Evolutionary conservation across 2,888 invertebrate species (phyloP).

Genomic region (Epiblema foenella): DNA sequence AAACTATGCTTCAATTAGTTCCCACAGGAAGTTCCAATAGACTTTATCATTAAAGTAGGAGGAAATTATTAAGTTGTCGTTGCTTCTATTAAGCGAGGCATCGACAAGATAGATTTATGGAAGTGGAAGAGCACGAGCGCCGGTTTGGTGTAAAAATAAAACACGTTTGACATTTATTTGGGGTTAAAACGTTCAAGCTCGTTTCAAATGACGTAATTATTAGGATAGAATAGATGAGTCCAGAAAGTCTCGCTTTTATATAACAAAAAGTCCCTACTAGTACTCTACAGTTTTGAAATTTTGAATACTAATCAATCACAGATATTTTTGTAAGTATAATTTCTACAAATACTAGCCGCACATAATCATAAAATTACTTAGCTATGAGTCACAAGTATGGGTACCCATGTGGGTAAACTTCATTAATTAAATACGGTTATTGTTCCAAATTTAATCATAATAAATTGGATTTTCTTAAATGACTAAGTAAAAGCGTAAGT

Average conservation of each 20-base stretch:
- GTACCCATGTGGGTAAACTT: background rate
- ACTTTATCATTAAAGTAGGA: constrained; percentile 56
- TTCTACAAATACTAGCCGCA: no score
- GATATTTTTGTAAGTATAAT: no score
- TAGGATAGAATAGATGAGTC: constrained; percentile 1
- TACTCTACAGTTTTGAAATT: background rate
- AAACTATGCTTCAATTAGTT: constrained; percentile 41
- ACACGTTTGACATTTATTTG: constrained; percentile 51
- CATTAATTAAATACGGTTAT: background rate
- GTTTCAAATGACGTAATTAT: constrained; percentile 1
- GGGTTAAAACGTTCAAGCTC: constrained; percentile 44
- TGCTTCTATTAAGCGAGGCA: constrained; percentile 68
- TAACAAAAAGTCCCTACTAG: background rate
- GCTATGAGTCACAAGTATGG: background rate
- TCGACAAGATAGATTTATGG: constrained; percentile 74
- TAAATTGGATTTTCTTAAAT: background rate
- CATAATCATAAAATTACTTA: background rate
- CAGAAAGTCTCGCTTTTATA: background rate
- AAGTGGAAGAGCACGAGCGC: constrained; percentile 51
- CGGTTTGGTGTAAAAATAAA: constrained; percentile 62
- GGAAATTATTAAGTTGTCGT: constrained; percentile 82
- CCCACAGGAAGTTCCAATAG: constrained; percentile 48
- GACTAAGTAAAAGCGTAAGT: background rate
- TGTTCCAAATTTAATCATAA: background rate
- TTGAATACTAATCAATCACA: background rate